These are phyloP conservation scores for Radopholus similis DNA, from an alignment of 1,140 invertebrate genomes.

Conservation along the genomic window DNA sequence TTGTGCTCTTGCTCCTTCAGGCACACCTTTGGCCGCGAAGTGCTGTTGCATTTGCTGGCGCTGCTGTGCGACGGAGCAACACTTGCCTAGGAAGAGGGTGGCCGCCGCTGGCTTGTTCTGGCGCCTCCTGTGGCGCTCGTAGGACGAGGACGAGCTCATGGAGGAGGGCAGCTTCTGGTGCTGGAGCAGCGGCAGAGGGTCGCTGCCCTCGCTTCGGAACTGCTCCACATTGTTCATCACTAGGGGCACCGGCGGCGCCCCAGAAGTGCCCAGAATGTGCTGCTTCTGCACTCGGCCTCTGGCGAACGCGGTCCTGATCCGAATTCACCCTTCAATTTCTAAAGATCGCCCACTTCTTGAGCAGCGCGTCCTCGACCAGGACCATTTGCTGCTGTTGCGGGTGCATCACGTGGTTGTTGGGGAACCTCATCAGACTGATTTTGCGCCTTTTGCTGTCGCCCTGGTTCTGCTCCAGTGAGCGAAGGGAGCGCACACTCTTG, in stretches of 20 bases:
- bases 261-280: not conserved
- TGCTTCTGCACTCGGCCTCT: slow-evolving; percentile 24
- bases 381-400: not conserved
- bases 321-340: not conserved
- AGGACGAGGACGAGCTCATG: not conserved
- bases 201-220: not conserved
- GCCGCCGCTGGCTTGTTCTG: not conserved
- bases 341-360: slow-evolving; percentile 9
- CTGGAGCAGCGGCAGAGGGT: not conserved
- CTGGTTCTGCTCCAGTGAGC: slow-evolving; percentile 7
- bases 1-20: not conserved
- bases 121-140: not conserved
- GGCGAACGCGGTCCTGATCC: slow-evolving; percentile 17
- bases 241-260: not conserved
- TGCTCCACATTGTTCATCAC: not conserved
- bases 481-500: slow-evolving; percentile 47
- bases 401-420: too few relatives aligned
- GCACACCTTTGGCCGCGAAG: too few relatives aligned
- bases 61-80: slow-evolving; percentile 1
- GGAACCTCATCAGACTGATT: not conserved
- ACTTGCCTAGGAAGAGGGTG: not conserved
- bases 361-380: too few relatives aligned
- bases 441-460: not conserved
- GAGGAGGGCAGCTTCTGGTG: not conserved
- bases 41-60: not conserved